Evolutionary conservation across 23 tunicate genomes (phyloP), one percentile per base, ranked within the genome.

Genomic region (Ciona savignyi): DNA sequence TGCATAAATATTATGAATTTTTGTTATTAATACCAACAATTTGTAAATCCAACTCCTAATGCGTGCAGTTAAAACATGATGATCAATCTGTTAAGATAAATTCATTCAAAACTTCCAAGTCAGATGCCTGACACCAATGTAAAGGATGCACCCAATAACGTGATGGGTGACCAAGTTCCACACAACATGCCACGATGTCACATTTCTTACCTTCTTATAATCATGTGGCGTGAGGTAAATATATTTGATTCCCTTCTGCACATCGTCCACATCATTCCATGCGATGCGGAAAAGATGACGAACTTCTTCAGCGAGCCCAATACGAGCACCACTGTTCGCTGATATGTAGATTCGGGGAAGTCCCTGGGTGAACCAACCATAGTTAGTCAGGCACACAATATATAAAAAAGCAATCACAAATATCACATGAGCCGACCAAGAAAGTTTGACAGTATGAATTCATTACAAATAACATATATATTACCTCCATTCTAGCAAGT

Each of bases 271-370:
- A 48, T 95, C 99, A 34, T 35, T 67, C 99, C 99, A 95, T 0
- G 99, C 99, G 29, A 95, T 74, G 15, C 80, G 81, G 68, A 95
- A 95, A 63, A 90, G 67, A 64, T 80, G 65, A 27, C 77, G 74
- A n/a, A 95, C 81, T 76, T 95, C 99, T 49, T 95, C 95, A 11
- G 89, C 90, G 22, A 95, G 62, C 9, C 95, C 99, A 23, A 95
- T 81, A 48, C 99, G 72, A 2, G 99, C 99, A 15, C 99, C 99
- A 73, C 95, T 95, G 70, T 95, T 95, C 6, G 96, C 99, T 25
- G 99, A 83, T 25, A 95, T 80, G 85, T 95, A 95, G 51, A 95
- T 80, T 23, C 99, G 87, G 42, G 99, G 99, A 72, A 95, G 72
- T 51, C 84, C 81, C 91, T 91, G 73, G 27, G 29, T 42, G 15